Evolutionary conservation across 2,797 vertebrate genomes (phyloP).

Genomic region (Chiroxiphia lanceolata): DNA sequence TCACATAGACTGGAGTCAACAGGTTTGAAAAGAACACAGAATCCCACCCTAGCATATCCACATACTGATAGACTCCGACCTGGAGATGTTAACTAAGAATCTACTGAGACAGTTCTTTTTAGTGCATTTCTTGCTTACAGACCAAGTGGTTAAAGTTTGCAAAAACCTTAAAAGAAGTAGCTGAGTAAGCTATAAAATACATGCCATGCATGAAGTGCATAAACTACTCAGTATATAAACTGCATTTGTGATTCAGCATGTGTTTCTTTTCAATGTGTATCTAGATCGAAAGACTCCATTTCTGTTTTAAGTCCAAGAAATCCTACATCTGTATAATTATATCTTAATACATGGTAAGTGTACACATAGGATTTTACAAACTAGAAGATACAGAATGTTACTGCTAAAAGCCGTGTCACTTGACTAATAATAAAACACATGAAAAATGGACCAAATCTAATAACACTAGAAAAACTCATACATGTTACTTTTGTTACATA

Average conservation of each 20-base stretch:
- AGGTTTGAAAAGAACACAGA: neutral
- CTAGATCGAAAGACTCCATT: neutral
- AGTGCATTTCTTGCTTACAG: neutral
- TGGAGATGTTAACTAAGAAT: neutral
- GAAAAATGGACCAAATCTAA: neutral
- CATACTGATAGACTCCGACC: neutral
- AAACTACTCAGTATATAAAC: neutral
- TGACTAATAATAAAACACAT: neutral
- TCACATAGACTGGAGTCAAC: neutral
- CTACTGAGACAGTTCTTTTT: neutral
- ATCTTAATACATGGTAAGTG: neutral
- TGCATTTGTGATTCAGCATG: neutral
- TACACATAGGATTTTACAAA: neutral
- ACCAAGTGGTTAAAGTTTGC: neutral
- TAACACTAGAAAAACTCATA: neutral
- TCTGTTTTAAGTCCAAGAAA: neutral
- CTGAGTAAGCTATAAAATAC: neutral
- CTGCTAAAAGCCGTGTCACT: neutral
- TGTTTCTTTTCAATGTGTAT: neutral
- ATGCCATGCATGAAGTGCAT: neutral
- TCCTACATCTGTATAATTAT: neutral
- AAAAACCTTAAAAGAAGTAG: neutral
- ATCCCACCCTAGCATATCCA: neutral
- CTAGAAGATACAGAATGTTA: neutral
- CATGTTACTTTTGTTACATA: neutral